These are phyloP conservation scores for Galendromus occidentalis DNA, from an alignment of 1,140 invertebrate genomes.

Conservation along the genomic window DNA sequence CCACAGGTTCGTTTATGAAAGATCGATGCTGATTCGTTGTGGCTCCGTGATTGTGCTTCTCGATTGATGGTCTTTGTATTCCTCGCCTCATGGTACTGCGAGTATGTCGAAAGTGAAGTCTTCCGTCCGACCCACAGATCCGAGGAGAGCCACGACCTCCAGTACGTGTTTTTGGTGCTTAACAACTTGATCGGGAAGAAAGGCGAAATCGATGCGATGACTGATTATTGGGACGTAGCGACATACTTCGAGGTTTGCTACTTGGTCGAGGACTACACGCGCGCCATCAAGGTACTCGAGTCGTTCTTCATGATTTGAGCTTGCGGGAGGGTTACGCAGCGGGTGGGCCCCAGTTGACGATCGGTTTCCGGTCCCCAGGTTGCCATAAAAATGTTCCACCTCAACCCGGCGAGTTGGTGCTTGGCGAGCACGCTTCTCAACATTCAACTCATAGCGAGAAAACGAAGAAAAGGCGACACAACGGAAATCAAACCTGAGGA, in stretches of 20 bases:
- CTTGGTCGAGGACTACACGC: slow-evolving; percentile 84
- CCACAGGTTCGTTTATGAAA: slow-evolving; percentile 78
- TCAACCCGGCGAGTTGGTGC: slow-evolving; percentile 96
- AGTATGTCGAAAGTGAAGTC: no score
- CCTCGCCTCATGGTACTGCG: no score
- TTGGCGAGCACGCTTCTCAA: slow-evolving; percentile 95
- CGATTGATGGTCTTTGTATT: no score
- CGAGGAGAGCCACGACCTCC: slow-evolving; percentile 39
- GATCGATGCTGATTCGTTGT: no score
- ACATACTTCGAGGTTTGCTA: slow-evolving; percentile 99
- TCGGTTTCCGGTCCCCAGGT: slow-evolving; percentile 41
- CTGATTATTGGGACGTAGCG: slow-evolving; percentile 98
- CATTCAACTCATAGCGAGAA: slow-evolving; percentile 81
- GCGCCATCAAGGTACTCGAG: slow-evolving; percentile 43
- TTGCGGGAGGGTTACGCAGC: no score
- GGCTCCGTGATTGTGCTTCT: no score
- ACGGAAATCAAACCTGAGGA: slow-evolving; percentile 47
- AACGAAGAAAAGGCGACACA: slow-evolving; percentile 46
- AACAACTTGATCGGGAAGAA: slow-evolving; percentile 97
- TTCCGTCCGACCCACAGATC: not conserved
- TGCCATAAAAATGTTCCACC: slow-evolving; percentile 93
- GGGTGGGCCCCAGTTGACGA: no score
- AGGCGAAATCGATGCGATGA: slow-evolving; percentile 70
- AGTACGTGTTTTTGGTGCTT: slow-evolving; percentile 73
- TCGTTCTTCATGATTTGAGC: no score